Evolutionary conservation across 1,140 invertebrate species (phyloP).

Genomic region (Achatina immaculata): DNA sequence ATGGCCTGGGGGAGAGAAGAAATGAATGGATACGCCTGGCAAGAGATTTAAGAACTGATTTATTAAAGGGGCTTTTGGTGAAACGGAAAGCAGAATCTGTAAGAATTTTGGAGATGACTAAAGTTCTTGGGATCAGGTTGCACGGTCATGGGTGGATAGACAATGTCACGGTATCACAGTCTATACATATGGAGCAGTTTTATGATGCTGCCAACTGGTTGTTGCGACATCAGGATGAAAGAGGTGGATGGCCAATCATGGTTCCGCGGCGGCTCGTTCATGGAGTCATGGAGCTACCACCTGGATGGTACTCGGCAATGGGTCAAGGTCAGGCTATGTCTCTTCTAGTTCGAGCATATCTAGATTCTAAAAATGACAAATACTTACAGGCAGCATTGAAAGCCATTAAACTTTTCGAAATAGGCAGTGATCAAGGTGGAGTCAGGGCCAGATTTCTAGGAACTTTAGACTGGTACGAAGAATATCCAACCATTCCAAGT

Average conservation of each 20-base stretch:
- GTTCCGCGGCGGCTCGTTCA: conserved; percentile 82
- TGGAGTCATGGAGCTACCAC: conserved; percentile 83
- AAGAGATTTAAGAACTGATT: conserved; percentile 89
- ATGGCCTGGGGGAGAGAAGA: conserved; percentile 83
- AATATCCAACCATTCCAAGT: conserved; percentile 95
- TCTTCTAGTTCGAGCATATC: conserved; percentile 88
- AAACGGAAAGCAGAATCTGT: conserved; percentile 7
- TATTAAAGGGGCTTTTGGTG: conserved; percentile 80
- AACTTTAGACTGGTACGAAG: conserved; percentile 93
- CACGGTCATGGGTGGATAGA: conserved; percentile 79
- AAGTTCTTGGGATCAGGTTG: conserved; percentile 72
- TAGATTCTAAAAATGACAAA: conserved; percentile 80
- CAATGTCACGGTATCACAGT: conserved; percentile 63
- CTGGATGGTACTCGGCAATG: conserved; percentile 98
- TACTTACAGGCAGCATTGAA: conserved; percentile 87
- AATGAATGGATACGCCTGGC: conserved; percentile 86
- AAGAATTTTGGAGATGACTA: conserved; percentile 40
- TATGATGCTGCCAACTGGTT: conserved; percentile 95
- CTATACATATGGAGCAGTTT: conserved; percentile 87
- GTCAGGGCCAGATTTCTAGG: conserved; percentile 80
- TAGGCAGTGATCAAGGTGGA: conserved; percentile 79
- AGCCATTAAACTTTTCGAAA: conserved; percentile 85
- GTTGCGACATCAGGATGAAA: conserved; percentile 90
- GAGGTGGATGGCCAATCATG: conserved; percentile 93
- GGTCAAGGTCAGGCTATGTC: conserved; percentile 97